These are phyloP conservation scores for Astropecten irregularis DNA, from an alignment of 53 echinoderm and acorn worm genomes.

Conservation along the genomic window DNA sequence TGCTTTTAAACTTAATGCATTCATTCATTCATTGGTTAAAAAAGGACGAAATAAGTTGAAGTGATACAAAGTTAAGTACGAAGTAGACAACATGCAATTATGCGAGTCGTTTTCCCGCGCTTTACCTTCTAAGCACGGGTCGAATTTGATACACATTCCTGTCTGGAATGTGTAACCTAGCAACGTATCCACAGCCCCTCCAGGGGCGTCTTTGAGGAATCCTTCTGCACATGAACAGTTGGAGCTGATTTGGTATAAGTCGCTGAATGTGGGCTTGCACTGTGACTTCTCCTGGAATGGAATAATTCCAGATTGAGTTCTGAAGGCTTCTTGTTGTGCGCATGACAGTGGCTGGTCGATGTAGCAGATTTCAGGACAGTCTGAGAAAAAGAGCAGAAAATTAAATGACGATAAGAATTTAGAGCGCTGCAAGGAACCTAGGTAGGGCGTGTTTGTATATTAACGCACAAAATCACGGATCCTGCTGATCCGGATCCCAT, in stretches of 20 bases:
- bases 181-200: neutral
- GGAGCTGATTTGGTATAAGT: neutral
- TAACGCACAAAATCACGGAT: too few species aligned
- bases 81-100: too few species aligned
- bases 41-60: too few species aligned
- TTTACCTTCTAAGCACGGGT: slow-evolving; percentile 10
- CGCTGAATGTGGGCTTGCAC: slow-evolving; percentile 35
- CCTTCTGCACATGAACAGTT: slow-evolving; percentile 36
- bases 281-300: slow-evolving; percentile 20
- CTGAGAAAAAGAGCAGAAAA: neutral
- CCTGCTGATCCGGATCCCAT: too few species aligned
- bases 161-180: slow-evolving; percentile 16
- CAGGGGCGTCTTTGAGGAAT: slow-evolving; percentile 26
- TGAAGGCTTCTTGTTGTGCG: slow-evolving; percentile 6
- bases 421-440: too few species aligned
- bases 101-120: too few species aligned
- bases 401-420: neutral
- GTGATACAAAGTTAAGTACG: too few species aligned
- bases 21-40: too few species aligned
- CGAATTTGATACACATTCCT: slow-evolving; percentile 21
- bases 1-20: too few species aligned
- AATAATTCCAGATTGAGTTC: neutral
- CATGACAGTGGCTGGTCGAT: slow-evolving; percentile 19
- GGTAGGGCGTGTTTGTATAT: too few species aligned
- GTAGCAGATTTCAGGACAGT: slow-evolving; percentile 37